Evolutionary conservation across 2,113 vertebrate genomes (phyloP).

Genomic region (Vimba vimba): DNA sequence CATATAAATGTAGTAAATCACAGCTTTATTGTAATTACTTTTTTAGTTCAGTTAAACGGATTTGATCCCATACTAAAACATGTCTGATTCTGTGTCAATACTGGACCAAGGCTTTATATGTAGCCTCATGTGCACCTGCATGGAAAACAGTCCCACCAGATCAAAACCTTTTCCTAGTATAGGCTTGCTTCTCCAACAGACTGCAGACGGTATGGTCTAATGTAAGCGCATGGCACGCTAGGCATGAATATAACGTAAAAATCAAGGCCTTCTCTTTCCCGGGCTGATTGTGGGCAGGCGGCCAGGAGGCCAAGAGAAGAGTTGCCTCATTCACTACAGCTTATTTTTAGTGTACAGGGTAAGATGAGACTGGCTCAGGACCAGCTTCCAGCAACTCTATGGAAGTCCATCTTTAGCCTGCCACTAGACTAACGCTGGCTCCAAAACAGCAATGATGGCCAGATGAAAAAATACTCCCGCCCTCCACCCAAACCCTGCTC

Average conservation of each 20-base stretch:
- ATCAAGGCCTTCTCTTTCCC: slow-evolving; percentile 54
- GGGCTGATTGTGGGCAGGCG: slow-evolving; percentile 56
- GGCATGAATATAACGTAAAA: slow-evolving; percentile 46
- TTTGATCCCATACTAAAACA: neutral
- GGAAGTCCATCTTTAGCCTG: slow-evolving; percentile 47
- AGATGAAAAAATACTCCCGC: slow-evolving; percentile 3
- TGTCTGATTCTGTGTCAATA: neutral
- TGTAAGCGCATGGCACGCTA: slow-evolving; percentile 39
- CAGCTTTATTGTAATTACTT: neutral
- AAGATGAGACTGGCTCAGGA: slow-evolving; percentile 74
- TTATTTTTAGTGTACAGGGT: slow-evolving; percentile 76
- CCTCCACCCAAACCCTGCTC: slow-evolving; percentile 25
- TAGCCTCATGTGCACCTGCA: slow-evolving; percentile 17
- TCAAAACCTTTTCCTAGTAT: slow-evolving; percentile 33
- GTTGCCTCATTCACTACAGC: slow-evolving; percentile 73
- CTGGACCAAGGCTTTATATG: neutral
- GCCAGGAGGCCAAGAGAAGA: slow-evolving; percentile 61
- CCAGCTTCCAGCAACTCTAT: slow-evolving; percentile 83
- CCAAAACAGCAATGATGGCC: slow-evolving; percentile 28
- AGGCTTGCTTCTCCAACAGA: neutral
- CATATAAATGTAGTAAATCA: neutral
- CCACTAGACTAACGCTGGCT: slow-evolving; percentile 51
- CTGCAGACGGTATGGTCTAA: slow-evolving; percentile 18
- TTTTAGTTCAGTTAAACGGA: neutral
- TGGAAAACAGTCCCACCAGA: neutral